phyloP scores from a whole-genome alignment of 1,140 invertebrate genomes.

The Cyclargus thomasi region DNA sequence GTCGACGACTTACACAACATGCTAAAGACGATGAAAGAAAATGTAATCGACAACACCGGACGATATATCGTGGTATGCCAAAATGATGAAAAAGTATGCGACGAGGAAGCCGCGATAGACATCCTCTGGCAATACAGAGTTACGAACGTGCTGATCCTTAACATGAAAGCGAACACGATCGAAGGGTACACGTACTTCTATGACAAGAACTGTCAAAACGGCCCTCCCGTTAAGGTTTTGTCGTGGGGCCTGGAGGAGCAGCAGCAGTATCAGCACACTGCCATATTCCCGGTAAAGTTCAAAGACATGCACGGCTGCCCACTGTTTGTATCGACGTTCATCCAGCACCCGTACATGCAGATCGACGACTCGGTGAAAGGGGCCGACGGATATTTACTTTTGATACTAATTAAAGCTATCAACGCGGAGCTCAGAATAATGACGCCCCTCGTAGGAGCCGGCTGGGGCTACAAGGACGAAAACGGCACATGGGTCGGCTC shows the following conservation, averaged over 20 bases:
- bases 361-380: constrained; percentile 36
- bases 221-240: constrained; percentile 28
- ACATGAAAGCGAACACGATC: constrained; percentile 17
- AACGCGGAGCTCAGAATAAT: constrained; percentile 47
- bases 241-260: constrained; percentile 27
- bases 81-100: constrained; percentile 29
- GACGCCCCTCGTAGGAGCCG: constrained; percentile 39
- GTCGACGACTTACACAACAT: constrained; percentile 33
- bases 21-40: constrained; percentile 34
- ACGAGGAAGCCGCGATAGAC: constrained; percentile 37
- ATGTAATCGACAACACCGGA: constrained; percentile 44
- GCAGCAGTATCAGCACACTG: constrained; percentile 8
- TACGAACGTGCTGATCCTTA: constrained; percentile 46
- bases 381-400: constrained; percentile 49
- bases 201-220: constrained; percentile 32
- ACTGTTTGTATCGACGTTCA: constrained; percentile 47
- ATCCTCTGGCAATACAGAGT: constrained; percentile 48
- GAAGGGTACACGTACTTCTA: constrained; percentile 40
- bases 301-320: constrained; percentile 48
- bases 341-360: constrained; percentile 48
- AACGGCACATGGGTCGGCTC: constrained; percentile 56
- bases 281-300: constrained; percentile 43
- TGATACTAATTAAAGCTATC: constrained; percentile 38
- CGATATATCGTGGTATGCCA: constrained; percentile 47
- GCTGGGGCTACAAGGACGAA: constrained; percentile 48